These are phyloP conservation scores for Pachyrhynchus sulphureomaculatus DNA, from an alignment of 1,140 invertebrate genomes.

Conservation along the genomic window DNA sequence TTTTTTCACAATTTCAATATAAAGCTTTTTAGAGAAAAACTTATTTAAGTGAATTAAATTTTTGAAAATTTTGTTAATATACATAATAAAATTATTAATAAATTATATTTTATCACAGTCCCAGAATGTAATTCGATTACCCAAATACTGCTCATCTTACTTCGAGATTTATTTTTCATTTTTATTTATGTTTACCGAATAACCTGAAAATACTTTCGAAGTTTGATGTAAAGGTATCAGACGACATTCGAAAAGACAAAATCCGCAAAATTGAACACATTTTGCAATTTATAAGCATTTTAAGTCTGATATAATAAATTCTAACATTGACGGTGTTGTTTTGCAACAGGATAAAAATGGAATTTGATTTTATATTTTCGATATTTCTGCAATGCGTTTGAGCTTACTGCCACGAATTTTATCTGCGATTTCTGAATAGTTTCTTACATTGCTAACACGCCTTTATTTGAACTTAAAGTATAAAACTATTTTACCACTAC, in stretches of 20 bases:
- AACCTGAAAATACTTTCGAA: conserved; percentile 12
- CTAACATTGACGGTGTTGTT: conserved; percentile 7
- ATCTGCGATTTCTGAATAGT: not conserved
- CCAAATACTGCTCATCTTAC: conserved; percentile 21
- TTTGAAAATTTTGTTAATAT: too few relatives aligned
- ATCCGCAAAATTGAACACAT: conserved; percentile 22
- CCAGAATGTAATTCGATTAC: too few relatives aligned
- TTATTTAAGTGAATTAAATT: too few relatives aligned
- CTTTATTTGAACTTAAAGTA: too few relatives aligned
- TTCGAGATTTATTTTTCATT: conserved; percentile 9
- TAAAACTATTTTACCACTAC: too few relatives aligned
- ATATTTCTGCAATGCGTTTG: not conserved
- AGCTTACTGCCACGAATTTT: not conserved
- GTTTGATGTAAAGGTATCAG: conserved; percentile 6
- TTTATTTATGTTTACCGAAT: conserved; percentile 2
- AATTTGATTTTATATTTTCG: conserved; percentile 25
- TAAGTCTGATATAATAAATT: conserved; percentile 11
- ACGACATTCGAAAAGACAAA: conserved; percentile 8
- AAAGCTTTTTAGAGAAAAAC: too few relatives aligned
- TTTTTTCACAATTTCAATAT: too few relatives aligned
- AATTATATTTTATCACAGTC: too few relatives aligned
- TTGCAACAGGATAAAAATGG: conserved; percentile 20
- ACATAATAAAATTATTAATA: too few relatives aligned
- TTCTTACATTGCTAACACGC: too few relatives aligned
- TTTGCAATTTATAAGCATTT: conserved; percentile 9